Base-by-base conservation (phyloP, 2,797 vertebrate species). In the Chrysocyon brachyurus region DNA sequence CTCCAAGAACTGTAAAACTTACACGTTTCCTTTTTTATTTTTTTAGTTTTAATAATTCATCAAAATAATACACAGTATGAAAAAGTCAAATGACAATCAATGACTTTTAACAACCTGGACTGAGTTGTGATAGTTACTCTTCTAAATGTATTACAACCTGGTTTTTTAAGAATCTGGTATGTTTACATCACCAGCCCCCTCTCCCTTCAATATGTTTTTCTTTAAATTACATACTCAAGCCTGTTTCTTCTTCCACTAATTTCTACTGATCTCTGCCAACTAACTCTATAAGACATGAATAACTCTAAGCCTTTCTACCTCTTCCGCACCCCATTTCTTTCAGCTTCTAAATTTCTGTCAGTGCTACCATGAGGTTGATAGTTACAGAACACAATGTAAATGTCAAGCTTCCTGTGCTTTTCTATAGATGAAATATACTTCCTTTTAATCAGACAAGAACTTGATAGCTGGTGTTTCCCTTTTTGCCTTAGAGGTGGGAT, bases 371-470 rank as follows among this genome's bases (percentile, higher is more conserved):
- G 84, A 77, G 40, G 26, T 83, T 93, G 89, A 19, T 87, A 89
- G 91, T 33, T 90, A 91, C 93, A 94, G 33, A 95, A 94, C 33
- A 68, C 78, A 93, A 90, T 63, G 57, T 96, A 96, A 96, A 91
- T 90, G 24, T 88, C 70, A 94, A 85, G 52, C 85, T 95, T 93
- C 66, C 68, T 97, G 64, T 92, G 26, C 56, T 98, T 96, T 96
- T 92, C 85, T 86, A 11, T 95, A 89, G 82, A 63, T 93, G 54
- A 89, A 90, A 61, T 87, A 59, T 49, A 85, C 75, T 93, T 95
- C 56, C 66, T 93, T 96, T 89, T 89, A 93, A 46, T 91, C 52
- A 94, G 54, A 77, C 26, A 72, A 87, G 82, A 84, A 81, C 31
- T 64, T 21, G 59, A 11, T 90, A 90, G n/a, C n/a, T 33, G 5